These are phyloP conservation scores for Polyploca ridens DNA, from an alignment of 2,888 invertebrate genomes.

Conservation along the genomic window DNA sequence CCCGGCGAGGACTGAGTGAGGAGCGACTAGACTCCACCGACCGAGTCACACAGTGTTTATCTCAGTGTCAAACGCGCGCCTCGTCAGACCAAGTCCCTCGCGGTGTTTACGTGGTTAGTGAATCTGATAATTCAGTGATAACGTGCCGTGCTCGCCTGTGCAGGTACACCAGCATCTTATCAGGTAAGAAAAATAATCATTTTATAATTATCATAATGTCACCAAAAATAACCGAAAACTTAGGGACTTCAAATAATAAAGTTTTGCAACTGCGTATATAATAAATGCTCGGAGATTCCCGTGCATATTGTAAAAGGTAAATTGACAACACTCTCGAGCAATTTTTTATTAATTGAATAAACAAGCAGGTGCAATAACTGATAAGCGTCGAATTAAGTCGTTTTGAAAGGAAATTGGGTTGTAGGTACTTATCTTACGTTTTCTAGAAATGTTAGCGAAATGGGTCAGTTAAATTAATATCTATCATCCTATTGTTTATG, in stretches of 20 bases:
- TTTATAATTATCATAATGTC: slow-evolving; percentile 10
- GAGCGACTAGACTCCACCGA: slow-evolving; percentile 26
- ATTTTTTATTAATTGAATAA: neutral
- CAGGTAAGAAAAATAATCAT: slow-evolving; percentile 40
- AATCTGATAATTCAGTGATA: slow-evolving; percentile 65
- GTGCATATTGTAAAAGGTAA: neutral
- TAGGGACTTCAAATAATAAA: slow-evolving; percentile 15
- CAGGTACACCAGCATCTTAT: slow-evolving; percentile 31
- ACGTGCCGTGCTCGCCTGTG: slow-evolving; percentile 41
- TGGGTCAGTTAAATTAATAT: no score
- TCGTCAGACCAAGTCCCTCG: slow-evolving; percentile 21
- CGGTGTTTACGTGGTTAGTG: slow-evolving; percentile 57
- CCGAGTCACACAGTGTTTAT: slow-evolving; percentile 50
- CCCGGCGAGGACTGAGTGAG: slow-evolving; percentile 25
- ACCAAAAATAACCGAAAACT: slow-evolving; percentile 27
- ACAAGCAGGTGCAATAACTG: neutral
- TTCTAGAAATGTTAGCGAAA: neutral
- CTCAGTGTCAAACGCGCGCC: slow-evolving; percentile 47
- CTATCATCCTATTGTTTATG: neutral
- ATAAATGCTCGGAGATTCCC: neutral
- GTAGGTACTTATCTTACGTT: neutral
- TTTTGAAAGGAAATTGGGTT: neutral
- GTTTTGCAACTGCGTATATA: neutral
- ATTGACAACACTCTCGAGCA: neutral
- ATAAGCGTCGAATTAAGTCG: neutral